phyloP scores from a whole-genome alignment of 2,888 invertebrate species.

The Mechanitis mazaeus region DNA sequence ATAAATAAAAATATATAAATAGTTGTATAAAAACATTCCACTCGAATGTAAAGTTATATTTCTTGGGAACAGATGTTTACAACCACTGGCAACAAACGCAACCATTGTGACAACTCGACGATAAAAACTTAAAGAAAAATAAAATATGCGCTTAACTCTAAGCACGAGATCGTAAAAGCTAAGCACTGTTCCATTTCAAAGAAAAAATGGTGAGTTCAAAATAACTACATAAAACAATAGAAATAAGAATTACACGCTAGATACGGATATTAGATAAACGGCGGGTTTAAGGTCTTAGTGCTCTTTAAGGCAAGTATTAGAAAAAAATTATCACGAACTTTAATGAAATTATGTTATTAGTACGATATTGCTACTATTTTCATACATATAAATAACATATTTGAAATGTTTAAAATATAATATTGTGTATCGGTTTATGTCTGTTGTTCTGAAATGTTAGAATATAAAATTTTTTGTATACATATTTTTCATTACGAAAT shows the following conservation, averaged over 20 bases:
- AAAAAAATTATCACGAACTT: no score
- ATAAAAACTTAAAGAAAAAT: constrained; percentile 23
- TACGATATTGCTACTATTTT: no score
- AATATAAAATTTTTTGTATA: no score
- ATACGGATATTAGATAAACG: background rate
- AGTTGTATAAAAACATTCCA: background rate
- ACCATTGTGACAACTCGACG: constrained; percentile 15
- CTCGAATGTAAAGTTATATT: constrained; percentile 15
- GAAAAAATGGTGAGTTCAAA: constrained; percentile 7
- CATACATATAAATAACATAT: no score
- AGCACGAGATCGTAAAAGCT: constrained; percentile 21
- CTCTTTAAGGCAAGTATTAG: no score
- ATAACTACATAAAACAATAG: background rate
- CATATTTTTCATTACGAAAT: no score
- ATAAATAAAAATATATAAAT: background rate
- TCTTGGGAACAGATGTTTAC: constrained; percentile 16
- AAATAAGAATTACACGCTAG: background rate
- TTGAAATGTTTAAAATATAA: no score
- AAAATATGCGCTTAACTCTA: constrained; percentile 21
- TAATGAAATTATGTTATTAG: no score
- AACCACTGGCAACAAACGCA: constrained; percentile 7
- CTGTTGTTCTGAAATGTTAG: no score
- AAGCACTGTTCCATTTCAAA: constrained; percentile 17
- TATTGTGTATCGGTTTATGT: no score
- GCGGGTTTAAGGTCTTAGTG: background rate